phyloP scores from a whole-genome alignment of 2,797 vertebrate genomes.

The Chiroxiphia lanceolata region DNA sequence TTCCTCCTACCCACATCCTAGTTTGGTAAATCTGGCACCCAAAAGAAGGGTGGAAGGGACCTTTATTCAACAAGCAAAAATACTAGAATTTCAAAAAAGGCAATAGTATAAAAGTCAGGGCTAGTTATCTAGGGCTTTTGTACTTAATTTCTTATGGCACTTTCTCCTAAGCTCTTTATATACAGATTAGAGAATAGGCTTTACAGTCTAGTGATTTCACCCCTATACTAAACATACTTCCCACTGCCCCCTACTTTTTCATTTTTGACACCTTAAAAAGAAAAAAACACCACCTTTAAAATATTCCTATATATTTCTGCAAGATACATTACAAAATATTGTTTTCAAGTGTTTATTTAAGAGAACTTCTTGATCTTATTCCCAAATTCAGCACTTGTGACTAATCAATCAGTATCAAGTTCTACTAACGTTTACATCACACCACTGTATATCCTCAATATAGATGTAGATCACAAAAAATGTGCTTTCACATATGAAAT shows the following conservation, averaged over 20 bases:
- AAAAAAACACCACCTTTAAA: neutral
- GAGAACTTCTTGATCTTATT: neutral
- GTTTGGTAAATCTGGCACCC: neutral
- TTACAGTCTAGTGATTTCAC: neutral
- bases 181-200: neutral
- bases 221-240: neutral
- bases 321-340: neutral
- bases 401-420: neutral
- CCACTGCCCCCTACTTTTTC: rapidly evolving
- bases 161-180: neutral
- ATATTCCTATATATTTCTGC: neutral
- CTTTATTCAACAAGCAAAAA: neutral
- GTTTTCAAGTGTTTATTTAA: neutral
- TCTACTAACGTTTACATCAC: neutral
- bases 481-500: neutral
- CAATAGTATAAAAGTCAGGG: neutral
- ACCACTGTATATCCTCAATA: neutral
- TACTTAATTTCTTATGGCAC: neutral
- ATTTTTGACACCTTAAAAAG: neutral
- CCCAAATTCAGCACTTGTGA: neutral
- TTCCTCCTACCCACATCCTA: neutral
- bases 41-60: neutral
- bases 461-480: neutral
- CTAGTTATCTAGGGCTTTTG: neutral
- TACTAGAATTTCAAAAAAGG: neutral